Percentiles rank a stretch among this genome's conserved stretches.
Conservation (phyloP, 2,888 invertebrate genomes). For the Catocala fraxini region DNA sequence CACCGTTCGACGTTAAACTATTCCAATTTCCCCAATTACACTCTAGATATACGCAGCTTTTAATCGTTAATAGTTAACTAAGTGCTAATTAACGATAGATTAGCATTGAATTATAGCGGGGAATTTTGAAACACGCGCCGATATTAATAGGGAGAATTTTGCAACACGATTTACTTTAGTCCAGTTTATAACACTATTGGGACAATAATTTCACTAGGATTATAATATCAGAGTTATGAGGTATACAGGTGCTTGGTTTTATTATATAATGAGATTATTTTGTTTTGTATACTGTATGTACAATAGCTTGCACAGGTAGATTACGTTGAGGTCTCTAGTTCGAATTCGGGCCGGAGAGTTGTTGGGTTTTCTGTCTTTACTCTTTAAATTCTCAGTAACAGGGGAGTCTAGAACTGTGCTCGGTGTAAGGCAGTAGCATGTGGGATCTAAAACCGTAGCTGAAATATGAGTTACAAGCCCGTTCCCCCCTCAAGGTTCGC, state of each 20-base stretch:
- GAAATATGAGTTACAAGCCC: no score
- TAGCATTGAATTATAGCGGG: conserved; percentile 1
- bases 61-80: conserved; percentile 7
- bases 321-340: no score
- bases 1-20: conserved; percentile 14
- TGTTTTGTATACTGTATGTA: no score
- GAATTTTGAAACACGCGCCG: not conserved
- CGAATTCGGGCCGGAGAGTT: no score
- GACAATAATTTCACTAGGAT: conserved; percentile 25
- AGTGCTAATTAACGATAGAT: conserved; percentile 6
- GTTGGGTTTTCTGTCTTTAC: no score
- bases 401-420: no score
- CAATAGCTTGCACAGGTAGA: no score
- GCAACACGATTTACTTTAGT: conserved; percentile 20
- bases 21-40: conserved; percentile 5
- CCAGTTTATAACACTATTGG: conserved; percentile 38
- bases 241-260: conserved; percentile 1
- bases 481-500: no score
- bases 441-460: no score
- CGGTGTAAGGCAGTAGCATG: no score
- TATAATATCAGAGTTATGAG: not conserved
- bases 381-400: no score
- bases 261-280: not conserved
- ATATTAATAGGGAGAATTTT: conserved; percentile 1
- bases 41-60: conserved; percentile 1